Evolutionary conservation across 1,140 invertebrate species (phyloP), one percentile per base, ranked within the genome.

Genomic region (Eubasilissa regina): DNA sequence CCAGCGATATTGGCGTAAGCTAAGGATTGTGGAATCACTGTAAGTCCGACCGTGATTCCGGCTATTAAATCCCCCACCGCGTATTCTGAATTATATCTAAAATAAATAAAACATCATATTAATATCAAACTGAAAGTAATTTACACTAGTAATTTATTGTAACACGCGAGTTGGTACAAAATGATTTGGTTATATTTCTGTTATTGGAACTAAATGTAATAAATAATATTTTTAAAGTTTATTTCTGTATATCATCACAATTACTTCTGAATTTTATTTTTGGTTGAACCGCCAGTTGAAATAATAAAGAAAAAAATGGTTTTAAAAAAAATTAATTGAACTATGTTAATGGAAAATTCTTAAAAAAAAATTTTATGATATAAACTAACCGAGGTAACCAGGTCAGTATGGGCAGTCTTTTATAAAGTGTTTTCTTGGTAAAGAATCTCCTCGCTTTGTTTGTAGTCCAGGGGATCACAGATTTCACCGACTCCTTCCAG

Each of bases 1-100:
- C 94, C 94, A 10, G 95, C 96, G 68, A 97, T 93, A 81, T 92
- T 93, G 10, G 96, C 92, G 86, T 97, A 97, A 4, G 96, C 96
- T 70, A 97, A 86, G 13, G 93, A 94, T 85, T 95, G 94, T 10
- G 94, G 94, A 79, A 95, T 95, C 4, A 95, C 93, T 4, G 96
- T 97, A 11, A 97, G 89, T 0, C 95, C 96, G 4, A 97, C 95
- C 0, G 96, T 95, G 44, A 95, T 87, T 25, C 96, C 96, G 0
- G 96, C 96, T 60, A 96, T 92, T n/a, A 95, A 84, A 87, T 96
- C 95, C 0, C 94, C 93, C 9, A 95, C 83, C 3, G 93, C 92
- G 87, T 93, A 92, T 17, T 92, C 89, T 4, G 85, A 83, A 74
- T 89, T 93, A 87, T 96, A 96, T 51, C 86, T 87, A 84, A 17